Evolutionary conservation across 2,113 vertebrate genomes (phyloP), one percentile per base, ranked within the genome.

Genomic region (Corydoras sp.): DNA sequence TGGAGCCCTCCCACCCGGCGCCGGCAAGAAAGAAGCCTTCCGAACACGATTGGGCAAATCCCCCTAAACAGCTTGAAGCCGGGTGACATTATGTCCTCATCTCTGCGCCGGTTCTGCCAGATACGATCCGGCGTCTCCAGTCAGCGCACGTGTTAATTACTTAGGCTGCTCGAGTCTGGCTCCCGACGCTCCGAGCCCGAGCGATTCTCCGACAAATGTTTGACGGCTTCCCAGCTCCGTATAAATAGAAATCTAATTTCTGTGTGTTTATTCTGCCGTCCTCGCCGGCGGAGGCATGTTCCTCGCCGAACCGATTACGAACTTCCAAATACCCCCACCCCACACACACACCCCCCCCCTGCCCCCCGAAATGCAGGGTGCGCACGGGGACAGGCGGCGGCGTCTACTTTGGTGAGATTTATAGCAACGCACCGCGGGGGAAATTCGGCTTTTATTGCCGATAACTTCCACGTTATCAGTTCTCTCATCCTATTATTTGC

Each of bases 161-260:
- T 80, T 30, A 71, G 73, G 73, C 70, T 76, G 75, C 64, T 68
- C 73, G 80, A 78, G 81, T 79, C 76, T 78, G 76, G 75, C 54
- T 80, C 67, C 30, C 12, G 76, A 74, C 77, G 65, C n/a, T 73
- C 80, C 79, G 62, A 85, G 79, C 81, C 77, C 81, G 81, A 82
- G 74, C 74, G 79, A 85, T 79, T 85, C 84, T 70, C 80, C 61
- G 81, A 85, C 86, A 89, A 88, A 86, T 79, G 84, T 82, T 84
- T 81, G 77, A 63, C 76, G 54, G 65, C 78, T 86, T 85, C 82
- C 77, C 83, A 79, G 81, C 69, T 82, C 87, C 82, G 68, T 88
- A 90, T 88, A 88, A 91, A 91, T 90, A 90, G 89, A 90, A 88
- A 90, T 90, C 87, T 91, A 88, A 91, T 90, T 88, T 90, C 77